phyloP scores from a whole-genome alignment of 2,888 invertebrate species.

The Yponomeuta evonymella region DNA sequence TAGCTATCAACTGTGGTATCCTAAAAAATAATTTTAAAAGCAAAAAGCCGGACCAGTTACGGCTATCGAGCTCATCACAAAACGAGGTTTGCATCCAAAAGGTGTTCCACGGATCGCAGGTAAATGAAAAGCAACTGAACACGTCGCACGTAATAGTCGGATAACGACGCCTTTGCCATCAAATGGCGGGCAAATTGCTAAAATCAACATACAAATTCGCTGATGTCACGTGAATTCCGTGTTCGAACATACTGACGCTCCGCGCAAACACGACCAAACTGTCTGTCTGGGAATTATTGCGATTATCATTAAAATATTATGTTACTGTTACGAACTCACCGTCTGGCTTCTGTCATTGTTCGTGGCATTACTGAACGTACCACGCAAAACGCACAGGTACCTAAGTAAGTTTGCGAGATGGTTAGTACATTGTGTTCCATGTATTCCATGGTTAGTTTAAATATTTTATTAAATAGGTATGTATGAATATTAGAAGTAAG shows the following conservation, averaged over 20 bases:
- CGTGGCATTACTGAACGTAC: too few relatives aligned
- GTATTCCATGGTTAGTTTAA: too few relatives aligned
- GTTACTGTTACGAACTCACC: neutral
- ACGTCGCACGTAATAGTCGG: neutral
- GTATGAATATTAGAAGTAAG: too few relatives aligned
- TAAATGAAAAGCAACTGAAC: neutral
- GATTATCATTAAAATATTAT: neutral
- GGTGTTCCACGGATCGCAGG: neutral
- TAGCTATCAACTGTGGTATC: too few relatives aligned
- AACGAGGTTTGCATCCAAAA: neutral
- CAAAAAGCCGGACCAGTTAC: neutral
- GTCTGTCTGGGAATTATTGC: neutral
- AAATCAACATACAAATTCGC: conserved; percentile 8
- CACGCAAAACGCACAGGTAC: too few relatives aligned
- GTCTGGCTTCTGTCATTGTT: too few relatives aligned
- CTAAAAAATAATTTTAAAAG: neutral
- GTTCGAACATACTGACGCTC: neutral
- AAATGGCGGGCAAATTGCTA: conserved; percentile 5
- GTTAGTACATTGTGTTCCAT: too few relatives aligned
- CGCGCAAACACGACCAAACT: neutral
- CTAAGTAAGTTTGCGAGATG: too few relatives aligned
- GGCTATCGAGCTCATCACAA: neutral
- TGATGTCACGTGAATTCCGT: neutral
- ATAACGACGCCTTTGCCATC: conserved; percentile 4
- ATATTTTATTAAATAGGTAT: too few relatives aligned